Base-by-base conservation (phyloP, 2,113 vertebrate species). In the Hassar affinis region DNA sequence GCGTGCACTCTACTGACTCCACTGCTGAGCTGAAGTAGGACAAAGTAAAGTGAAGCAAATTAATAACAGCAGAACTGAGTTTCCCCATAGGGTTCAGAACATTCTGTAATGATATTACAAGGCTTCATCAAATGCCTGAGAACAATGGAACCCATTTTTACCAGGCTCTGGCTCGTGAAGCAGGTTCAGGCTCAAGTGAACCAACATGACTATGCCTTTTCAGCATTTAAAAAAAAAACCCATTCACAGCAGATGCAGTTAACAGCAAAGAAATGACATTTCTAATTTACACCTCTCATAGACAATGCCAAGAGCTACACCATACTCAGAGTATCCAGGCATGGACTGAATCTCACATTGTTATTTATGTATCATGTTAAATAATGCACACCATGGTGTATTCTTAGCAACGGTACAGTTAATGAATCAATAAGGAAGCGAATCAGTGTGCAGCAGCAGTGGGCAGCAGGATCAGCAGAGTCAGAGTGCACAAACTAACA, bases 341-440 rank as follows among this genome's bases (percentile, higher is more conserved):
- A 66, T 76, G 22, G 51, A 79, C 45, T 74, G n/a, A 68, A 69
- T 68, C 35, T 62, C 72, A 54, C 61, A 52, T 52, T 86, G 61
- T 77, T 84, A 86, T 86, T 86, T 78, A 78, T 84, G 78, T 52
- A 56, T 64, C 27, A 81, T 54, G 49, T 61, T 84, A 69, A 84
- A 81, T 80, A 76, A 75, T 72, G 51, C 49, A 83, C 64, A 51
- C 33, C 79, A 80, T 52, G 17, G 51, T 42, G 14, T 78, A 68
- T 80, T 80, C 54, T 83, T 75, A 86, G 33, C 77, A 76, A 83
- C 79, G 45, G 68, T 71, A 42, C 66, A 79, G 18, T 57, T 45
- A 35, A 75, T 52, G 49, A 77, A 66, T 77, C 59, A 77, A 61
- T 61, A 83, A 47, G 25, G 62, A 45, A 45, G 35, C 59, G 77